Evolutionary conservation across 2,113 vertebrate species (phyloP).

Genomic region (Amblyornis subalaris): DNA sequence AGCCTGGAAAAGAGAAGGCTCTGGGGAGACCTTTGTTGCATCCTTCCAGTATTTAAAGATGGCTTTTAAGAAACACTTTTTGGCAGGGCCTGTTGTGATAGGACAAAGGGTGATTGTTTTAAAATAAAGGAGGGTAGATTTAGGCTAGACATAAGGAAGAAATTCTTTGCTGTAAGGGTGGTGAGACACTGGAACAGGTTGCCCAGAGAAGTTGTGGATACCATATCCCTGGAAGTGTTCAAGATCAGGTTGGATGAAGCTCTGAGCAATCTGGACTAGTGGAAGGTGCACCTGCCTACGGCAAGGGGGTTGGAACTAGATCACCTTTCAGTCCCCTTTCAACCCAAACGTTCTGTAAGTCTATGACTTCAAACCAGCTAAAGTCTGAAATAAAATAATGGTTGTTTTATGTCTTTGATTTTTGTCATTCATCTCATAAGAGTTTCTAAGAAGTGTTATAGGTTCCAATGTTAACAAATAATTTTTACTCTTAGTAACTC

Average conservation of each 20-base stretch:
- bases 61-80: background rate
- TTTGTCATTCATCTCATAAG: background rate
- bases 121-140: background rate
- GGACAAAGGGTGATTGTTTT: background rate
- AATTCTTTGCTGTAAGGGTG: background rate
- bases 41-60: background rate
- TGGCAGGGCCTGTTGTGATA: background rate
- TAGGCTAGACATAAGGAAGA: background rate
- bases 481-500: background rate
- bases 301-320: fast-evolving
- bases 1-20: background rate
- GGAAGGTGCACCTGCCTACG: background rate
- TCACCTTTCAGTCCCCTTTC: background rate
- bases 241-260: no score
- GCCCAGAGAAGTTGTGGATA: background rate
- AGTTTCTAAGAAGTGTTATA: background rate
- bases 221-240: background rate
- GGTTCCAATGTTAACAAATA: background rate
- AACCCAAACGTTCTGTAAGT: background rate
- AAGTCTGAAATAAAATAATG: background rate
- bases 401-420: background rate
- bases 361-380: background rate
- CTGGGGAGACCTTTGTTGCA: background rate
- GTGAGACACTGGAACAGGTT: background rate
- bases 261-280: background rate